Conservation (phyloP, 2,113 vertebrate species). For the Carassius carassius region DNA sequence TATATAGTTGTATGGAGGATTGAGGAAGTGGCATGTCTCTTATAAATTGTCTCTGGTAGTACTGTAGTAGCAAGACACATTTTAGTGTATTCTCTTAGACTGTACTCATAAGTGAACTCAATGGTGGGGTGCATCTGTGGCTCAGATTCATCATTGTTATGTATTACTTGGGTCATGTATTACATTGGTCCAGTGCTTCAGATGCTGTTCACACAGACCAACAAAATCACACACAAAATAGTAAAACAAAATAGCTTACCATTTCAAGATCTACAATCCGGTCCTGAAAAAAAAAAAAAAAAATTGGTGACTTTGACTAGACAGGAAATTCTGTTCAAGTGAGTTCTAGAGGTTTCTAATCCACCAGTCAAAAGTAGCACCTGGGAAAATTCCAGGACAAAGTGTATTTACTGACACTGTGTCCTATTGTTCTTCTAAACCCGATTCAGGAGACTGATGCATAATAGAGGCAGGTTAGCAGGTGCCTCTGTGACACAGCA, state of each 20-base stretch:
- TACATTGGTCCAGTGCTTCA: neutral
- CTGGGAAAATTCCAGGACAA: slow-evolving; percentile 45
- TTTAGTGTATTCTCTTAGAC: no score
- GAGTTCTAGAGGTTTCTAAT: slow-evolving; percentile 54
- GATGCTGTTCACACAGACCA: neutral
- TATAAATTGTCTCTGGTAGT: no score
- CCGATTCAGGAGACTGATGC: slow-evolving; percentile 62
- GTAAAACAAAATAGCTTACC: slow-evolving; percentile 62
- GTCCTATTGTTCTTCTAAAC: slow-evolving; percentile 9
- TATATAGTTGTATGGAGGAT: no score
- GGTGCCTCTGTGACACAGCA: slow-evolving; percentile 59
- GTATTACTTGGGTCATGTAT: neutral
- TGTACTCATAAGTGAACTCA: no score
- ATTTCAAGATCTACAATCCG: slow-evolving; percentile 72
- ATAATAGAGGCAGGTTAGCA: slow-evolving; percentile 62
- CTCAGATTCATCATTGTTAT: no score
- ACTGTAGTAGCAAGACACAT: no score
- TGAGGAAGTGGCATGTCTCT: no score
- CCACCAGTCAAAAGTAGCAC: slow-evolving; percentile 66
- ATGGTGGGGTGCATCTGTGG: no score
- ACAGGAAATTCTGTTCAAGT: neutral
- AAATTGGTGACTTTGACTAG: neutral
- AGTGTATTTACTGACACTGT: slow-evolving; percentile 30
- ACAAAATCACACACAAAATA: neutral
- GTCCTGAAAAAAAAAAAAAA: slow-evolving; percentile 63